phyloP scores from a whole-genome alignment of 2,888 invertebrate genomes.

The Tyria jacobaeae region DNA sequence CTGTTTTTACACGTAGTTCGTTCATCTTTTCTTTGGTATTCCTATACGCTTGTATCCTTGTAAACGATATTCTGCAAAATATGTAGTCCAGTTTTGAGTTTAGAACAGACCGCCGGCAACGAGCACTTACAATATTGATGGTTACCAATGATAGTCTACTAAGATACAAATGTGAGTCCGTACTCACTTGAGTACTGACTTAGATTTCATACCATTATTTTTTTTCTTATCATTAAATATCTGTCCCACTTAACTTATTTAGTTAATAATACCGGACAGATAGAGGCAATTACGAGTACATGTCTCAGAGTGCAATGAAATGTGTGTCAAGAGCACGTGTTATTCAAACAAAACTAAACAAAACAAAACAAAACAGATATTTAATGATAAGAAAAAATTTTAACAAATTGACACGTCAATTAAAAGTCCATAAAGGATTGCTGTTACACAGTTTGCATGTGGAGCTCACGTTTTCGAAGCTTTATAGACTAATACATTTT shows the following conservation, averaged over 20 bases:
- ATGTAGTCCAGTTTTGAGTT: no score
- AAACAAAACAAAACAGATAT: no score
- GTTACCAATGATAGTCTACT: not conserved
- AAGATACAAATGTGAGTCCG: no score
- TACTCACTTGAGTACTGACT: no score
- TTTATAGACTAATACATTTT: conserved; percentile 3
- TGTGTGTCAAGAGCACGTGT: not conserved
- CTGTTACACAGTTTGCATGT: conserved; percentile 4
- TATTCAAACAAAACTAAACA: not conserved
- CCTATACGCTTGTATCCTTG: no score
- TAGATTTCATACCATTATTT: not conserved
- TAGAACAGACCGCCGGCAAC: not conserved
- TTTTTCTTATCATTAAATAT: not conserved
- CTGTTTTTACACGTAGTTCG: no score
- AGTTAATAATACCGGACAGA: not conserved
- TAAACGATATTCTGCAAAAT: no score
- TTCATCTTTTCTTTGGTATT: no score
- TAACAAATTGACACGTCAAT: not conserved
- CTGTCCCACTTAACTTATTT: not conserved
- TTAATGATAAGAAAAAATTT: no score
- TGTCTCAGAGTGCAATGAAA: not conserved
- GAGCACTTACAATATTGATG: no score
- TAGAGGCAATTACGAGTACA: not conserved
- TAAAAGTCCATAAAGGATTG: not conserved
- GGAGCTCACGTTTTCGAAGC: not conserved